Evolutionary conservation across 2,888 invertebrate genomes (phyloP).

Genomic region (Diarsia rubi): DNA sequence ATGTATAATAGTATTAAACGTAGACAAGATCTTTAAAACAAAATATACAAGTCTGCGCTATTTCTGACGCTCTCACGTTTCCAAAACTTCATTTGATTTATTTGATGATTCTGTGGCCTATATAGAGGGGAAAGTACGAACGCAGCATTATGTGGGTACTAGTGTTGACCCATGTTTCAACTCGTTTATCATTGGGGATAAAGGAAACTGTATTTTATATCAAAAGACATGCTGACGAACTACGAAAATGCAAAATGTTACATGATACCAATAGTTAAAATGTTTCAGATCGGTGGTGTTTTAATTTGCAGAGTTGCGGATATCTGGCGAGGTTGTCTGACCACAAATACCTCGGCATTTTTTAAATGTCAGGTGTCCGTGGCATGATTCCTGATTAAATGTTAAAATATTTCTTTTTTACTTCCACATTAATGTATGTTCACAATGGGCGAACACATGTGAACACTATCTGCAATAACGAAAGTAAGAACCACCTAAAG

Average conservation of each 20-base stretch:
- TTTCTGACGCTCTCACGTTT: neutral
- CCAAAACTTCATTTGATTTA: conserved; percentile 15
- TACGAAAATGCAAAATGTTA: conserved; percentile 8
- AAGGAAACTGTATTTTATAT: conserved; percentile 29
- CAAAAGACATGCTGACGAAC: conserved; percentile 4
- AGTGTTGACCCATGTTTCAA: conserved; percentile 42
- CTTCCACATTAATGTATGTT: neutral
- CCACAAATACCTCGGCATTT: neutral
- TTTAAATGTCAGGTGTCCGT: neutral
- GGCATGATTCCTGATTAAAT: neutral
- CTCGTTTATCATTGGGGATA: conserved; percentile 14
- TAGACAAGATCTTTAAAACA: neutral
- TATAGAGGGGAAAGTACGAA: conserved; percentile 2
- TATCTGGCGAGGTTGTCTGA: no score
- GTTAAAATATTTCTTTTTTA: neutral
- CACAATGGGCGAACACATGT: no score
- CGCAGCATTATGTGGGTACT: conserved; percentile 18
- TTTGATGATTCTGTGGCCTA: conserved; percentile 6
- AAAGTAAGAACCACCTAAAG: neutral
- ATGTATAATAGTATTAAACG: neutral
- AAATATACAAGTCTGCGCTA: neutral
- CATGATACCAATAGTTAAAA: conserved; percentile 9
- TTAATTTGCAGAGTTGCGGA: neutral
- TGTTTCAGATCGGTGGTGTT: neutral
- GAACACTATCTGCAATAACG: neutral